Evolutionary conservation across 2,797 vertebrate genomes (phyloP).

Genomic region (Argya squamiceps): DNA sequence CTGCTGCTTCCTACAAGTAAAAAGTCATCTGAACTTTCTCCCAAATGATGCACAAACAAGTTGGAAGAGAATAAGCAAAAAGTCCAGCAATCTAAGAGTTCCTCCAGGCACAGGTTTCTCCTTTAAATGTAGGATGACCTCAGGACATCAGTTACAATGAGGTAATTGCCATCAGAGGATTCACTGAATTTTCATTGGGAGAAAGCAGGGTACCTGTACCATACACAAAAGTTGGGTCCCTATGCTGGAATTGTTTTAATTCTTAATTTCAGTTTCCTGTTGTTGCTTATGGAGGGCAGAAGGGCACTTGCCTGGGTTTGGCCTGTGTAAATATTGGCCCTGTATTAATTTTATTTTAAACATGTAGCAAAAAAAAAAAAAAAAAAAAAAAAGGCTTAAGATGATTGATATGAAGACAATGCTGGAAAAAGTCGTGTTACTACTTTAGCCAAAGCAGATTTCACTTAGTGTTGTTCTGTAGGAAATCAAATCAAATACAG

Average conservation of each 20-base stretch:
- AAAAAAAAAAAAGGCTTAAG: neutral
- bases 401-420: constrained; percentile 23
- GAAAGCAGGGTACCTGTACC: neutral
- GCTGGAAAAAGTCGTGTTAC: constrained; percentile 12
- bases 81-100: neutral
- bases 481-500: constrained; percentile 69
- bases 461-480: constrained; percentile 14
- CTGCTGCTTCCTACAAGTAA: neutral
- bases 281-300: neutral
- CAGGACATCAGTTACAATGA: neutral
- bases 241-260: neutral
- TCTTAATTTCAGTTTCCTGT: neutral
- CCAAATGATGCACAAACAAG: neutral
- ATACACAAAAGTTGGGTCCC: neutral
- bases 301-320: neutral
- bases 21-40: neutral
- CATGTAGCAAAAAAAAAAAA: neutral
- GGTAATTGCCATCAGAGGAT: neutral
- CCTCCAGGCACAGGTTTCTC: neutral
- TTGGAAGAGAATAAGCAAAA: neutral
- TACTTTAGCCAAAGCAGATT: constrained; percentile 61
- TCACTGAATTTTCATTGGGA: neutral
- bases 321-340: constrained; percentile 14
- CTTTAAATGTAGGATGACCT: neutral
- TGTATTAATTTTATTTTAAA: constrained; percentile 28